Evolutionary conservation across 2,113 vertebrate species (phyloP).

Genomic region (Malurus elegans): DNA sequence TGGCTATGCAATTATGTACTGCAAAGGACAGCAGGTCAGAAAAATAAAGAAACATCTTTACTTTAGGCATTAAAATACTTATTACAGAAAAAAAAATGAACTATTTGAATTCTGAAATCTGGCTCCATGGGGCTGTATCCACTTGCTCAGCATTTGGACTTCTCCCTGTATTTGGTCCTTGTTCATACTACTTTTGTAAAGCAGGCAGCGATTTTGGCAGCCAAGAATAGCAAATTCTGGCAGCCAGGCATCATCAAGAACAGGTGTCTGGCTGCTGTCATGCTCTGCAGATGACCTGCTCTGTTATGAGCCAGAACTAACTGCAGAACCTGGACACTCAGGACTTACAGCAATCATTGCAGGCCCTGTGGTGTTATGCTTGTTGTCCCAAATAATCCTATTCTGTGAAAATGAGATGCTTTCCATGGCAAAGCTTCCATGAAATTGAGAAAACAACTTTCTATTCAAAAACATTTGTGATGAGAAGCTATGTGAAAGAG

Average conservation of each 20-base stretch:
- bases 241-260: background rate
- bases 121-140: background rate
- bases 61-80: background rate
- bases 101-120: background rate
- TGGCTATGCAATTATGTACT: background rate
- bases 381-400: background rate
- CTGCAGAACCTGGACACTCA: background rate
- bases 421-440: background rate
- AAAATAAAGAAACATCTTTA: background rate
- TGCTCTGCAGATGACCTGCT: background rate
- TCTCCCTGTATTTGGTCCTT: background rate
- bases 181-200: background rate
- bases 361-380: background rate
- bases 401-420: background rate
- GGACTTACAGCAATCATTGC: background rate
- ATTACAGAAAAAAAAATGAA: background rate
- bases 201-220: background rate
- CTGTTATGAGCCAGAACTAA: background rate
- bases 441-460: background rate
- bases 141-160: background rate
- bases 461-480: background rate
- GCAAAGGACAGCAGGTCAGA: background rate
- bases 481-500: background rate
- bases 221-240: background rate
- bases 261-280: background rate